phyloP scores from a whole-genome alignment of 2,888 invertebrate species.

The Trypoxylon attenuatum region DNA sequence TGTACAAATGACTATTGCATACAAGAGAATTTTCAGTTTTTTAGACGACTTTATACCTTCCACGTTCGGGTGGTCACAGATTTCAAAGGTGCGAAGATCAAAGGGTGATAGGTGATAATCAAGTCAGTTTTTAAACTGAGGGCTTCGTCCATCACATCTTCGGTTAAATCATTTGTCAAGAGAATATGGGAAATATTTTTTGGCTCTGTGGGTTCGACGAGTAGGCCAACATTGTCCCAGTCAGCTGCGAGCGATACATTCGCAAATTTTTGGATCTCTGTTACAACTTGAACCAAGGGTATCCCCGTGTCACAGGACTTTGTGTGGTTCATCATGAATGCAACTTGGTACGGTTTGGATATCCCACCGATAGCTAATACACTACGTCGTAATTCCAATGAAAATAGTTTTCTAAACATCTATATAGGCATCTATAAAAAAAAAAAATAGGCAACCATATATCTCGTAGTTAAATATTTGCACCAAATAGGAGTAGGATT shows the following conservation, averaged over 20 bases:
- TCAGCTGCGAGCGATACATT: constrained; percentile 83
- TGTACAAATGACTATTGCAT: no score
- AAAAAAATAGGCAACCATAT: background rate
- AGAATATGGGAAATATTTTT: constrained; percentile 80
- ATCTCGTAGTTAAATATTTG: background rate
- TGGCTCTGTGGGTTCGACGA: constrained; percentile 84
- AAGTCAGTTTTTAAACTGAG: constrained; percentile 81
- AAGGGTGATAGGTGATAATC: constrained; percentile 97
- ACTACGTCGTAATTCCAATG: constrained; percentile 1
- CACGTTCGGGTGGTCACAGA: constrained; percentile 79
- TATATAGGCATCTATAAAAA: constrained; percentile 26
- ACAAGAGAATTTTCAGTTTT: no score
- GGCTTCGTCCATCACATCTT: constrained; percentile 90
- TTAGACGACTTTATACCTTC: constrained; percentile 81
- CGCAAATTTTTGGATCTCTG: constrained; percentile 82
- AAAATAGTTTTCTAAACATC: constrained; percentile 28
- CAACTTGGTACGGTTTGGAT: background rate
- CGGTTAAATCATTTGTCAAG: constrained; percentile 94
- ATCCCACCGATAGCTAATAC: background rate
- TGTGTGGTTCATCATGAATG: constrained; percentile 31
- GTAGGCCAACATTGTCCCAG: constrained; percentile 97
- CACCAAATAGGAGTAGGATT: background rate
- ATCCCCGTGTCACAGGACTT: constrained; percentile 67
- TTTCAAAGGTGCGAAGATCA: constrained; percentile 91
- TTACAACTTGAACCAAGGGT: constrained; percentile 76